Evolutionary conservation across 2,888 invertebrate genomes (phyloP).

Genomic region (Cosmorhoe ocellata): DNA sequence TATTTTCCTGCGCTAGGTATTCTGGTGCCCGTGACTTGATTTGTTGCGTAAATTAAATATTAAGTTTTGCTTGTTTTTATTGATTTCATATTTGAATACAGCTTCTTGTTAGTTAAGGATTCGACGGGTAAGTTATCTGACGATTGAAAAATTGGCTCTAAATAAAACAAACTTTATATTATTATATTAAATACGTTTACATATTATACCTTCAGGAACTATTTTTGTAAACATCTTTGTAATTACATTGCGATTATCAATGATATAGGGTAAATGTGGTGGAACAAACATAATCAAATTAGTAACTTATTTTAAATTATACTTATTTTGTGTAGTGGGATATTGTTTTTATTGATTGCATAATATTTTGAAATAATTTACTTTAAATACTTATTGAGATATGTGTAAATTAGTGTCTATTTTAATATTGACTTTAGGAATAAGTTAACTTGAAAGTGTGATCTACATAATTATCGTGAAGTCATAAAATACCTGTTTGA

Average conservation of each 20-base stretch:
- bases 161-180: no score
- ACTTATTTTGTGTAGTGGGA: slow-evolving; percentile 4
- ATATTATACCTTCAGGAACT: neutral
- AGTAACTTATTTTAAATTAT: slow-evolving; percentile 2
- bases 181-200: no score
- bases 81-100: no score
- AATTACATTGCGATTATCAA: slow-evolving; percentile 1
- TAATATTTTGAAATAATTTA: slow-evolving; percentile 5
- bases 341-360: slow-evolving; percentile 4
- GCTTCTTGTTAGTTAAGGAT: no score
- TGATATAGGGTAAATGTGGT: neutral
- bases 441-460: neutral
- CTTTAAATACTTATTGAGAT: slow-evolving; percentile 10
- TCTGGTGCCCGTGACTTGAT: no score
- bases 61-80: no score
- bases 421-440: neutral
- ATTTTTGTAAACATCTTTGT: slow-evolving; percentile 1
- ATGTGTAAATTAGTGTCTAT: slow-evolving; percentile 1
- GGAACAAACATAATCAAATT: slow-evolving; percentile 1
- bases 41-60: no score
- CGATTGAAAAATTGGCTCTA: no score
- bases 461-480: neutral
- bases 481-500: no score
- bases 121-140: no score
- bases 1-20: no score